Conservation (phyloP, 2,888 invertebrate species). For the Philonicus albiceps region DNA sequence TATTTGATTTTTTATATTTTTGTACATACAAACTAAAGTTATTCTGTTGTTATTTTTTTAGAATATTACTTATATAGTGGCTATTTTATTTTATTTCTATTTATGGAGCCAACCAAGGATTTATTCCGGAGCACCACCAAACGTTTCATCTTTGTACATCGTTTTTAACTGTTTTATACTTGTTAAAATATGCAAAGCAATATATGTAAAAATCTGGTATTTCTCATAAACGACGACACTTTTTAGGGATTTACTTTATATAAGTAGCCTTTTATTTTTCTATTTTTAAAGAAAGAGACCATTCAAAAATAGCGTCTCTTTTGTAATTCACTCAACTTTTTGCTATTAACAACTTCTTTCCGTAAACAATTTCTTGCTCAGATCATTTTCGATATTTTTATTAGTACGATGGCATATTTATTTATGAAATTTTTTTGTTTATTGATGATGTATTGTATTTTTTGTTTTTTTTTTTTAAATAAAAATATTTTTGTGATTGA, state of each 20-base stretch:
- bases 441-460: neutral
- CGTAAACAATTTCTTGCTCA: neutral
- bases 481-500: neutral
- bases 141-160: neutral
- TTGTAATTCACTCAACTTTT: neutral
- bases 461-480: neutral
- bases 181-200: neutral
- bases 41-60: neutral
- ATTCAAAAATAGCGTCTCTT: neutral
- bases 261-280: neutral
- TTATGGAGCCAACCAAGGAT: neutral
- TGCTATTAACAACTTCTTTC: neutral
- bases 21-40: neutral
- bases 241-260: neutral
- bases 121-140: neutral
- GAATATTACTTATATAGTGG: neutral
- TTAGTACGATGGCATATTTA: neutral
- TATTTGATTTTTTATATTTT: constrained; percentile 6
- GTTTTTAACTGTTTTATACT: neutral
- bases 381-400: neutral
- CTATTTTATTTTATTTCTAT: neutral
- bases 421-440: neutral
- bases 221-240: neutral
- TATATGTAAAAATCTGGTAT: neutral
- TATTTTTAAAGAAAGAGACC: neutral